Evolutionary conservation across 2,797 vertebrate genomes (phyloP).

Genomic region (Liparis tanakae): DNA sequence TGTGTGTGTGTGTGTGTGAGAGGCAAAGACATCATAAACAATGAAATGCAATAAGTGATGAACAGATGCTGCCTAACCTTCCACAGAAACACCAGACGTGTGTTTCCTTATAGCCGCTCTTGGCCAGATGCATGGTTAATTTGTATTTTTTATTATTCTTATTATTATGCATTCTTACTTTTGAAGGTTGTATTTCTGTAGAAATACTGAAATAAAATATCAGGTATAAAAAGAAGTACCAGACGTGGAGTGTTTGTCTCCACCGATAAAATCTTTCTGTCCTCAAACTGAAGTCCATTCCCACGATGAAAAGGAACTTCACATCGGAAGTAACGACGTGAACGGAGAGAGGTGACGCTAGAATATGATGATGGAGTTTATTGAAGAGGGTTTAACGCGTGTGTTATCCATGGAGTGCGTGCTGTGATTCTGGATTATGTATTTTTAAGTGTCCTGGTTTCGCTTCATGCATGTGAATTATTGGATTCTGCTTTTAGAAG

Average conservation of each 20-base stretch:
- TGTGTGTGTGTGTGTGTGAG: not conserved
- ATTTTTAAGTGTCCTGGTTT: not conserved
- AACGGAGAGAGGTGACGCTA: not conserved
- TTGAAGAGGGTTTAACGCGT: not conserved
- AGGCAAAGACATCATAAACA: constrained; percentile 21
- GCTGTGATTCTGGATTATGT: not conserved
- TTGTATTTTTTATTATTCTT: no score
- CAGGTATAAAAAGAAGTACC: no score
- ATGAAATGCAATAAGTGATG: constrained; percentile 64
- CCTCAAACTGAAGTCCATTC: constrained; percentile 29
- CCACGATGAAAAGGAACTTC: constrained; percentile 13
- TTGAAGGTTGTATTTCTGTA: no score
- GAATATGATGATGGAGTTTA: constrained; percentile 7
- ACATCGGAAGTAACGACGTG: constrained; percentile 13
- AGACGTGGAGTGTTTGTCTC: no score
- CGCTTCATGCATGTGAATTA: not conserved
- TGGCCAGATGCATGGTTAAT: no score
- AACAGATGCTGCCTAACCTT: constrained; percentile 37
- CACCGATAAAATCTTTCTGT: constrained; percentile 31
- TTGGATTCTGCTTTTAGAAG: no score
- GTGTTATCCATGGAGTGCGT: not conserved
- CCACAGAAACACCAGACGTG: constrained; percentile 23
- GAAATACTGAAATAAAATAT: no score
- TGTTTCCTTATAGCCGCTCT: not conserved
- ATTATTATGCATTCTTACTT: no score